Evolutionary conservation across 2,888 invertebrate species (phyloP).

Genomic region (Stegana nigrithorax): DNA sequence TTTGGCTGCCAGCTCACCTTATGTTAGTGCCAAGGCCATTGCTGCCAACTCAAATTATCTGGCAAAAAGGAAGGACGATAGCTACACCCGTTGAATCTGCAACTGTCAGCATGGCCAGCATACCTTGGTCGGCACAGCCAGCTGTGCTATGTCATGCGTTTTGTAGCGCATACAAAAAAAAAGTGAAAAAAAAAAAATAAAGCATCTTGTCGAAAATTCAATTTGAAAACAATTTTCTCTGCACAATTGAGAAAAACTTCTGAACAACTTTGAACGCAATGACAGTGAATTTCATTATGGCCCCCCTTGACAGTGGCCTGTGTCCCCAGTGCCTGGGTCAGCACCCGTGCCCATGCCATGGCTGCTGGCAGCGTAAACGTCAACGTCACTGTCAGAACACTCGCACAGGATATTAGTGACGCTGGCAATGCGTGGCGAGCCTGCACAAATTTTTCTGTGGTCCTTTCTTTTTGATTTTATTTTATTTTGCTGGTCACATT

Average conservation of each 20-base stretch:
- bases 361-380: background rate
- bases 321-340: background rate
- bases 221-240: conserved; percentile 31
- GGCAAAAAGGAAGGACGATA: too few species aligned
- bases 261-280: conserved; percentile 33
- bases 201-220: too few species aligned
- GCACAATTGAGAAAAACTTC: conserved; percentile 22
- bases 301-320: background rate
- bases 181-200: too few species aligned
- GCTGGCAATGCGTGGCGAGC: background rate
- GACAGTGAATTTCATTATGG: conserved; percentile 37
- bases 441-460: background rate
- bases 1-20: too few species aligned
- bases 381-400: too few species aligned
- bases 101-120: too few species aligned
- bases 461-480: background rate
- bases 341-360: background rate
- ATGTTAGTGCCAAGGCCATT: too few species aligned
- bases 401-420: conserved; percentile 1
- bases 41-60: too few species aligned
- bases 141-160: too few species aligned
- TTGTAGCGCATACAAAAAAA: too few species aligned
- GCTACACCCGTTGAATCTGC: too few species aligned
- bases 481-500: conserved; percentile 6
- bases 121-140: too few species aligned